phyloP scores from a whole-genome alignment of 2,888 invertebrate genomes.

The Zhuqinia jingwanae region DNA sequence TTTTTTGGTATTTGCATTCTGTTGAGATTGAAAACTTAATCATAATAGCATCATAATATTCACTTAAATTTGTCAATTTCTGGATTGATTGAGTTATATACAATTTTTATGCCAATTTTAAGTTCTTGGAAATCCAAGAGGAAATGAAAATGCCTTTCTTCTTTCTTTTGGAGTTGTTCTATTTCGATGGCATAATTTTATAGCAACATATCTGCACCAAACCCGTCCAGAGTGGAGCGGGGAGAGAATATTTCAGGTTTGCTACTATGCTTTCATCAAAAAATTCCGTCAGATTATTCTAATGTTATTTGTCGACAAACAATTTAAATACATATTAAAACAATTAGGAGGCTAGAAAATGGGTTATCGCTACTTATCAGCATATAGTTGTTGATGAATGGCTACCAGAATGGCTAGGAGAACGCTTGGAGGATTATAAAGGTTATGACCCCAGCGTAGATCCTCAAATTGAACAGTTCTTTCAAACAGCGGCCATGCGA shows the following conservation, averaged over 20 bases:
- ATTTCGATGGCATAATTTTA: constrained; percentile 83
- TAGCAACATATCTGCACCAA: constrained; percentile 81
- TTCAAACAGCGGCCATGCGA: constrained; percentile 85
- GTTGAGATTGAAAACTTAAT: not conserved
- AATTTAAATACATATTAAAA: no score
- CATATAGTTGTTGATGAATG: constrained; percentile 83
- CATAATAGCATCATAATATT: not conserved
- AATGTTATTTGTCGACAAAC: no score
- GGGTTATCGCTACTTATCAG: constrained; percentile 84
- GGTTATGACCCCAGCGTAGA: constrained; percentile 80
- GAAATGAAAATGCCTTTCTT: constrained; percentile 83
- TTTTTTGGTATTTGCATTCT: constrained; percentile 82
- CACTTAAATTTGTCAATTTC: not conserved
- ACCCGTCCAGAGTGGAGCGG: constrained; percentile 81
- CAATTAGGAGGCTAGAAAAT: constrained; percentile 83
- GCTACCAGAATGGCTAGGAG: constrained; percentile 82
- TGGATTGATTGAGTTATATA: no score
- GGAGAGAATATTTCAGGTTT: constrained; percentile 82
- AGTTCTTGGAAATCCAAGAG: constrained; percentile 83
- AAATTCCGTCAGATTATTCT: no score
- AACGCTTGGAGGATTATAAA: constrained; percentile 79
- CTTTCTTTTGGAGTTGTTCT: constrained; percentile 83
- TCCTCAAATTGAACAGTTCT: constrained; percentile 85
- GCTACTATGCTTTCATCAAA: no score
- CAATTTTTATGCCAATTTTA: no score